Evolutionary conservation across 2,888 invertebrate genomes (phyloP).

Genomic region (Osmoderma eremita): DNA sequence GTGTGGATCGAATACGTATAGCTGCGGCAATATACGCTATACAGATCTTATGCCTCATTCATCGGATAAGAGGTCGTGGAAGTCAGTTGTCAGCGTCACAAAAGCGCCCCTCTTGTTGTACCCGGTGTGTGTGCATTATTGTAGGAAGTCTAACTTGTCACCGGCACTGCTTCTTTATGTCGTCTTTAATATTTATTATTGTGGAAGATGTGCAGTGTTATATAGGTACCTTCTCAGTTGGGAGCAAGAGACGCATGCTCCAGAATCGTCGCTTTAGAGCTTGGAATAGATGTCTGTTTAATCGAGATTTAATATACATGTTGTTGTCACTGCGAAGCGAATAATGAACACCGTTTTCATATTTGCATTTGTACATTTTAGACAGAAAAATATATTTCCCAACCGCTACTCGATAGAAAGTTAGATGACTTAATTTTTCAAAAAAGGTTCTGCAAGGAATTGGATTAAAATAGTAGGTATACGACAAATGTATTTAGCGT

Average conservation of each 20-base stretch:
- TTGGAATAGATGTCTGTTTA: too few relatives aligned
- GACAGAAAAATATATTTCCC: too few relatives aligned
- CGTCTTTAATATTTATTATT: constrained; percentile 56
- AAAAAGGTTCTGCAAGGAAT: too few relatives aligned
- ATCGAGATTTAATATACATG: too few relatives aligned
- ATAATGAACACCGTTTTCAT: too few relatives aligned
- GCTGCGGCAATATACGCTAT: not conserved
- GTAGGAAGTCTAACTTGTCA: constrained; percentile 59
- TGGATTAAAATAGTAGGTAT: too few relatives aligned
- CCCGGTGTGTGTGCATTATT: constrained; percentile 52
- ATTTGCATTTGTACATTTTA: too few relatives aligned
- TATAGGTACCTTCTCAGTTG: not conserved
- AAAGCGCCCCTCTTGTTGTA: constrained; percentile 50
- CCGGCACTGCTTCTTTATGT: constrained; percentile 57
- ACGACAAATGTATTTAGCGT: too few relatives aligned
- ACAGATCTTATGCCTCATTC: constrained; percentile 51
- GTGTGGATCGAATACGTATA: not conserved
- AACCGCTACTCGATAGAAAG: too few relatives aligned
- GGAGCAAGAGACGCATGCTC: not conserved
- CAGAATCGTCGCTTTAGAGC: not conserved
- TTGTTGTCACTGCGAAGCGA: too few relatives aligned
- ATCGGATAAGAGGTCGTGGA: constrained; percentile 53
- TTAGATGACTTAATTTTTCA: too few relatives aligned
- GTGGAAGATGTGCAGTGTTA: constrained; percentile 33
- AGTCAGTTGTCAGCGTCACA: constrained; percentile 53